Percentiles rank a stretch among this genome's conserved stretches.
These are phyloP conservation scores for Phycodurus eques DNA, from an alignment of 2,113 vertebrate genomes.

Conservation along the genomic window DNA sequence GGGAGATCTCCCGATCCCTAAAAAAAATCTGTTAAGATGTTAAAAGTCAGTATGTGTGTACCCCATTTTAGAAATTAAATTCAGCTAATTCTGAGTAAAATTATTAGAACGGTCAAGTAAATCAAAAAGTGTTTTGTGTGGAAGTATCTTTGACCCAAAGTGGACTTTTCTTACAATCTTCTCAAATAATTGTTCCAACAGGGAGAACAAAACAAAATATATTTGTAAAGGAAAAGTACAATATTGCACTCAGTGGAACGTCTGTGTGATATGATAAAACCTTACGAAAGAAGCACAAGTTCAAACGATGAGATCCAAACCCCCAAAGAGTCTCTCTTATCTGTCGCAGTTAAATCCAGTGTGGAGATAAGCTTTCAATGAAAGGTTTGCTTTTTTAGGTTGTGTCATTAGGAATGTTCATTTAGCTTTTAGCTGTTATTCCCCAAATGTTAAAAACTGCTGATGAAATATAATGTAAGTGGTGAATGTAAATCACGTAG, in stretches of 20 bases:
- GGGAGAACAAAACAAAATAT: background rate
- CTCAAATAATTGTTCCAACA: background rate
- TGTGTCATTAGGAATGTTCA: background rate
- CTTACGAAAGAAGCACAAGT: background rate
- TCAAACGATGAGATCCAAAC: background rate
- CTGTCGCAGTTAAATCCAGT: conserved; percentile 1
- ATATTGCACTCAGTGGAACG: background rate
- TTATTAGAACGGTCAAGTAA: background rate
- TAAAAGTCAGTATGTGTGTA: too few species aligned
- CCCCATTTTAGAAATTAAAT: background rate
- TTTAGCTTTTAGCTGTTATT: background rate
- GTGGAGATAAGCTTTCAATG: background rate
- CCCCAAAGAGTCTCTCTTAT: background rate
- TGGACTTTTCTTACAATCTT: background rate
- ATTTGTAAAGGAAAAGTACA: background rate
- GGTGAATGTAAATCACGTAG: background rate
- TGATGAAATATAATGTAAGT: background rate
- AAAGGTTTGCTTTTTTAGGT: background rate
- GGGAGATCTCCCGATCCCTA: background rate
- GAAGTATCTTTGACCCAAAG: background rate
- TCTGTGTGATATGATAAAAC: conserved; percentile 1
- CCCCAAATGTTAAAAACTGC: background rate
- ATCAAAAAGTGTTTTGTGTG: background rate
- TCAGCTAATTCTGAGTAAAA: background rate
- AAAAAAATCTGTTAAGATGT: background rate